phyloP scores from a whole-genome alignment of 2,113 vertebrate species.

The Xiphias gladius region DNA sequence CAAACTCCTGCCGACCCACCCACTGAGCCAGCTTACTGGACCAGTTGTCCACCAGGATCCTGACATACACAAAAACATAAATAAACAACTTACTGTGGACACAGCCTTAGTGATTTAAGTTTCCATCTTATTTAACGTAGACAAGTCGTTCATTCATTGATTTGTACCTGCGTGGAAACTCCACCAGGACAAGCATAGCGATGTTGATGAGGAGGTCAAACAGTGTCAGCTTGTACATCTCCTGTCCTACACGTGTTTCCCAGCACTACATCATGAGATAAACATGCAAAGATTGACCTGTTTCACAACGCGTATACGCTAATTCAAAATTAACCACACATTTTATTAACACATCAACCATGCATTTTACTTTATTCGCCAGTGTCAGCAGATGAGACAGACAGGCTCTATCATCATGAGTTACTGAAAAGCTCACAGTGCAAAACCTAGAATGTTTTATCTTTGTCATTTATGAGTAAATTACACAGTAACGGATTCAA shows the following conservation, averaged over 20 bases:
- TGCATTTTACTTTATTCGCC: too few relatives aligned
- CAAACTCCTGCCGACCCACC: constrained; percentile 88
- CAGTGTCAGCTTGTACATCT: constrained; percentile 92
- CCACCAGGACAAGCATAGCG: constrained; percentile 83
- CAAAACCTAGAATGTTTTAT: background rate
- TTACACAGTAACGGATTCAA: background rate
- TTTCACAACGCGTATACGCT: background rate
- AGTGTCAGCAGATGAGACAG: too few relatives aligned
- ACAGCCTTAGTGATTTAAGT: background rate
- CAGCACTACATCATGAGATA: constrained; percentile 86
- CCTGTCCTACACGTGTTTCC: constrained; percentile 92
- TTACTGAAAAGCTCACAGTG: background rate
- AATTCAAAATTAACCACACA: background rate
- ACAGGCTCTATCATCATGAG: background rate
- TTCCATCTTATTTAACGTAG: background rate
- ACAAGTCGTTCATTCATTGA: background rate
- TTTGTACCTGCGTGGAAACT: constrained; percentile 89
- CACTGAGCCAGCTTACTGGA: constrained; percentile 79
- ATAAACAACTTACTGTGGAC: background rate
- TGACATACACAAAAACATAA: constrained; percentile 59
- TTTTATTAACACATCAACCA: too few relatives aligned
- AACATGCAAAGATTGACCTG: background rate
- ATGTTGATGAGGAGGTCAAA: constrained; percentile 90
- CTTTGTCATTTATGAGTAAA: background rate
- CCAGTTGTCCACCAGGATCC: constrained; percentile 86